Evolutionary conservation across 2,888 invertebrate genomes (phyloP).

Genomic region (Rhimphoctona megacephalus): DNA sequence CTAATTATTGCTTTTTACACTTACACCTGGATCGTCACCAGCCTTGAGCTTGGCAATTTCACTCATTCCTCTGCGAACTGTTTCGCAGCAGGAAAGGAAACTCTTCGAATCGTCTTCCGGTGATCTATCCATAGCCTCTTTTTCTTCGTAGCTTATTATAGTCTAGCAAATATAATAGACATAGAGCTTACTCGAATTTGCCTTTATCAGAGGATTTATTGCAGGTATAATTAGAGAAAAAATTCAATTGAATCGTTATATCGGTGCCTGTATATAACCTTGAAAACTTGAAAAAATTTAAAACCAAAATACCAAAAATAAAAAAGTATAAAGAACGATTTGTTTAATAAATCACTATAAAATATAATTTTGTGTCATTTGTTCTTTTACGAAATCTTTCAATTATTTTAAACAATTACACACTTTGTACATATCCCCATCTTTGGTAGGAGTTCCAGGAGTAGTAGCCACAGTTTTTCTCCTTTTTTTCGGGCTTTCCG

Average conservation of each 20-base stretch:
- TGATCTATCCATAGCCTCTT: constrained; percentile 89
- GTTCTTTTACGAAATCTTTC: neutral
- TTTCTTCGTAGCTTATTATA: constrained; percentile 90
- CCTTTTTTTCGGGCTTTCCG: constrained; percentile 78
- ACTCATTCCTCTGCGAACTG: constrained; percentile 89
- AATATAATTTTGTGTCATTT: neutral
- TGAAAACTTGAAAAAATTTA: neutral
- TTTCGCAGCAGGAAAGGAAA: constrained; percentile 90
- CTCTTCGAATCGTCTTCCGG: constrained; percentile 89
- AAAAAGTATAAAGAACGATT: neutral
- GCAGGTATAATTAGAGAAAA: neutral
- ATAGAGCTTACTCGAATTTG: neutral
- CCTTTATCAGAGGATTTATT: neutral
- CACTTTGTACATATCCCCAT: constrained; percentile 81
- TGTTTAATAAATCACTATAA: neutral
- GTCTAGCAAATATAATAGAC: constrained; percentile 84
- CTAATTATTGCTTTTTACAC: constrained; percentile 55
- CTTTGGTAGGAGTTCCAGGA: constrained; percentile 73
- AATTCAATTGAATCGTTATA: neutral
- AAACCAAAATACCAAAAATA: neutral
- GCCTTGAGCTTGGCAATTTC: constrained; percentile 90
- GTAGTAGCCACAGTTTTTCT: constrained; percentile 75
- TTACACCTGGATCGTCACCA: constrained; percentile 87
- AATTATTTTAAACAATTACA: constrained; percentile 11
- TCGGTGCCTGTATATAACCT: neutral